These are phyloP conservation scores for Brenthis hecate DNA, from an alignment of 2,888 invertebrate species.

Conservation along the genomic window DNA sequence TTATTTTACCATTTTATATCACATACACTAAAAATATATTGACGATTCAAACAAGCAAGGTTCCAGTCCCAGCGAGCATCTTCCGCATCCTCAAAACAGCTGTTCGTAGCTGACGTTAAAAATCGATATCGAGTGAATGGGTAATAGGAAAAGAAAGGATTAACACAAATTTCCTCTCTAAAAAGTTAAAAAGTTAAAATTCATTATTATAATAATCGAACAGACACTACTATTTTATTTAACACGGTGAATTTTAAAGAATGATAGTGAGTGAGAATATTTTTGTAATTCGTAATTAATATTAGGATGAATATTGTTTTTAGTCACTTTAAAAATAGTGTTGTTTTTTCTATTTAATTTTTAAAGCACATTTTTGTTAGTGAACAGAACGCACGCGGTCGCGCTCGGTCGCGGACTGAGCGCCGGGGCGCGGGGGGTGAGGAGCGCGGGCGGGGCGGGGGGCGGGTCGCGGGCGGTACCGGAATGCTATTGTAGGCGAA, in stretches of 20 bases:
- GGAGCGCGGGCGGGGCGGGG: constrained; percentile 54
- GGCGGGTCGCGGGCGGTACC: constrained; percentile 69
- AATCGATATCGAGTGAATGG: constrained; percentile 69
- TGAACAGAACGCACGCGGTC: constrained; percentile 60
- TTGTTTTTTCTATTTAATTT: constrained; percentile 16
- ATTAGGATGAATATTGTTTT: constrained; percentile 42
- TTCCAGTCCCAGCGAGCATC: constrained; percentile 36
- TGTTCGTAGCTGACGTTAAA: constrained; percentile 64
- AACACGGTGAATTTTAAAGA: background rate
- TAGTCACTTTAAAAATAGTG: constrained; percentile 33
- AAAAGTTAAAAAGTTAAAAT: background rate
- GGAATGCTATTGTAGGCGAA: constrained; percentile 82
- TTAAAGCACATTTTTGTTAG: constrained; percentile 26
- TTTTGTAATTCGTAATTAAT: constrained; percentile 19
- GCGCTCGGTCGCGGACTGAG: constrained; percentile 68
- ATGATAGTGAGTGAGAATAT: constrained; percentile 43
- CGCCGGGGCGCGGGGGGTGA: constrained; percentile 51
- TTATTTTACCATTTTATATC: constrained; percentile 13
- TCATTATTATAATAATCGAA: background rate
- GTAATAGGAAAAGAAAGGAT: constrained; percentile 26
- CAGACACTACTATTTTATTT: background rate
- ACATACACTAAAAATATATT: background rate
- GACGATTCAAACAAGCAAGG: background rate
- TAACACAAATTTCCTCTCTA: constrained; percentile 1
- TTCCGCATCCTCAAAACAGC: constrained; percentile 72